Conservation (phyloP, 2,888 invertebrate species). For the Oscheius onirici region DNA sequence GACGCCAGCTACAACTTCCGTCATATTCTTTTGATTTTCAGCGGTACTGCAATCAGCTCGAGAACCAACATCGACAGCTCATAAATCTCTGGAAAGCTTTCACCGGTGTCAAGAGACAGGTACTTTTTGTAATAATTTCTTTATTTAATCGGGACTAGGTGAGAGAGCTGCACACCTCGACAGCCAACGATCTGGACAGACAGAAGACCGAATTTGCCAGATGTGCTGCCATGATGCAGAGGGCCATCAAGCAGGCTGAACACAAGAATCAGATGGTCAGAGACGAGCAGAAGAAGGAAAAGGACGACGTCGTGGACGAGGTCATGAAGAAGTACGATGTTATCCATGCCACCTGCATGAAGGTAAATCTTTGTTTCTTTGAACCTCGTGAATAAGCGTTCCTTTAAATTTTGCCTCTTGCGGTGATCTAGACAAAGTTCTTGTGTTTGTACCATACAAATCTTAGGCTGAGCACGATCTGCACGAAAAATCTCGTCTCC, state of each 20-base stretch:
- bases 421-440: too few species aligned
- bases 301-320: slow-evolving; percentile 50
- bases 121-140: not conserved
- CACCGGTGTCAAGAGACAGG: slow-evolving; percentile 53
- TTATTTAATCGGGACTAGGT: slow-evolving; percentile 33
- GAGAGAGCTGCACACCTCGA: slow-evolving; percentile 45
- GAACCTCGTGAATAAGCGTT: too few species aligned
- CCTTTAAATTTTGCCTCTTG: too few species aligned
- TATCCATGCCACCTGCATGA: slow-evolving; percentile 11
- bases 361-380: too few species aligned
- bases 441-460: not conserved
- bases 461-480: slow-evolving; percentile 31
- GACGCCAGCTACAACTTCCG: not conserved
- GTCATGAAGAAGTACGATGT: slow-evolving; percentile 34
- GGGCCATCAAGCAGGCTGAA: slow-evolving; percentile 50
- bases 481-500: slow-evolving; percentile 26
- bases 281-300: slow-evolving; percentile 46
- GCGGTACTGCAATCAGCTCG: slow-evolving; percentile 55
- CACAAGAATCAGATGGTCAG: slow-evolving; percentile 41
- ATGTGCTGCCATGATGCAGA: slow-evolving; percentile 52
- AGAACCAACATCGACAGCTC: slow-evolving; percentile 52
- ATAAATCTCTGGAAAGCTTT: slow-evolving; percentile 56
- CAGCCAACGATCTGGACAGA: slow-evolving; percentile 52
- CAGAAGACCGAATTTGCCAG: slow-evolving; percentile 55
- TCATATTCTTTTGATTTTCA: slow-evolving; percentile 24